Conservation (phyloP, 2,797 vertebrate species). For the Neomorphus geoffroyi region DNA sequence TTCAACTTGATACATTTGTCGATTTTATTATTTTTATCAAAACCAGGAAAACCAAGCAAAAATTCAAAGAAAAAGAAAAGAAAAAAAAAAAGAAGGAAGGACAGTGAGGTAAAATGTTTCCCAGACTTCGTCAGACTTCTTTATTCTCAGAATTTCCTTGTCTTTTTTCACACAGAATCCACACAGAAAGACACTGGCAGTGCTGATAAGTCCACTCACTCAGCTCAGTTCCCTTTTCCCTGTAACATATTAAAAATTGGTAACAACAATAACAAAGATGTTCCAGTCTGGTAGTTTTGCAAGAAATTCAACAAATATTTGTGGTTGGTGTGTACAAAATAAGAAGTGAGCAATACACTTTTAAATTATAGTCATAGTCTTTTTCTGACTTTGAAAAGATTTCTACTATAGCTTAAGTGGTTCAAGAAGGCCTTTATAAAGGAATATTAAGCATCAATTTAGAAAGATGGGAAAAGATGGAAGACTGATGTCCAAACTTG, state of each 20-base stretch:
- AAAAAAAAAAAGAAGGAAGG: background rate
- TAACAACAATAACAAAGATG: background rate
- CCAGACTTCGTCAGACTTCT: background rate
- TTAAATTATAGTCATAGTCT: background rate
- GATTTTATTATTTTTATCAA: background rate
- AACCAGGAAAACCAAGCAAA: background rate
- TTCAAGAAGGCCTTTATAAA: background rate
- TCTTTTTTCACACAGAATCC: background rate
- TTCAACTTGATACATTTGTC: background rate
- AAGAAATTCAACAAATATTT: background rate
- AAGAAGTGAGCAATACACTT: background rate
- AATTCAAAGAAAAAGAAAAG: background rate
- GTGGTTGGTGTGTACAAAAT: background rate
- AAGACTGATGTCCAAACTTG: background rate
- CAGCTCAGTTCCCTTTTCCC: constrained; percentile 2
- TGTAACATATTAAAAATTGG: background rate
- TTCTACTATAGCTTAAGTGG: background rate
- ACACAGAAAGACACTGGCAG: background rate
- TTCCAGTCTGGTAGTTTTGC: background rate
- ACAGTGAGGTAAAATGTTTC: background rate
- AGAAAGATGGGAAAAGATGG: background rate
- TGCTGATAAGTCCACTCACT: background rate
- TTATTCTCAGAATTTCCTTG: constrained; percentile 32
- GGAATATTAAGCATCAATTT: background rate
- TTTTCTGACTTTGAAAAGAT: background rate